These are phyloP conservation scores for Sinelater perroti DNA, from an alignment of 2,888 invertebrate genomes.

Conservation along the genomic window DNA sequence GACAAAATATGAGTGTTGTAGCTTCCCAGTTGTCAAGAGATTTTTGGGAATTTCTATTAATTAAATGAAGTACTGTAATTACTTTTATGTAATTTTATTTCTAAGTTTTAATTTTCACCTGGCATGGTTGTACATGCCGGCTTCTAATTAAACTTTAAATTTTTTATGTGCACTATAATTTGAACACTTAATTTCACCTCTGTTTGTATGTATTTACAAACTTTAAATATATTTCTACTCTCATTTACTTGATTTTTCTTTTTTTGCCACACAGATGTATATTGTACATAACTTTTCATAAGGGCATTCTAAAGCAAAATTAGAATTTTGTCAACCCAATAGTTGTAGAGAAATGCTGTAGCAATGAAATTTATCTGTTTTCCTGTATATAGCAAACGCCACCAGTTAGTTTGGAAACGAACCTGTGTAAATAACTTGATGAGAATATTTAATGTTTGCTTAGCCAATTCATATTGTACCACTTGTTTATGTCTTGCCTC, in stretches of 20 bases:
- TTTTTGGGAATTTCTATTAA: slow-evolving; percentile 19
- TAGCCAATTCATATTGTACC: slow-evolving; percentile 42
- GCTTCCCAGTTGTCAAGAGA: slow-evolving; percentile 25
- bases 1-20: slow-evolving; percentile 28
- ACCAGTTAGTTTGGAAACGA: slow-evolving; percentile 30
- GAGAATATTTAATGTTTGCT: slow-evolving; percentile 40
- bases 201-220: slow-evolving; percentile 58
- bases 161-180: slow-evolving; percentile 52
- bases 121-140: slow-evolving; percentile 60
- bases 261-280: slow-evolving; percentile 39
- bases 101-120: slow-evolving; percentile 32
- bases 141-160: slow-evolving; percentile 44
- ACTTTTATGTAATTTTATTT: slow-evolving; percentile 30
- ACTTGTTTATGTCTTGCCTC: slow-evolving; percentile 53
- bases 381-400: slow-evolving; percentile 43
- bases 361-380: slow-evolving; percentile 39
- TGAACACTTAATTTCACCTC: slow-evolving; percentile 50
- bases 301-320: slow-evolving; percentile 33
- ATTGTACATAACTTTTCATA: slow-evolving; percentile 27
- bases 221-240: slow-evolving; percentile 59
- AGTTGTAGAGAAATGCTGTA: slow-evolving; percentile 35
- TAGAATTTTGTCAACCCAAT: slow-evolving; percentile 29
- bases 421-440: slow-evolving; percentile 36
- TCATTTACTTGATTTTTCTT: slow-evolving; percentile 51
- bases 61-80: slow-evolving; percentile 24